A percentile compares a stretch with the other conserved stretches of the same genome.
Evolutionary conservation across 2,888 invertebrate species (phyloP).

Genomic region (Coelopa pilipes): DNA sequence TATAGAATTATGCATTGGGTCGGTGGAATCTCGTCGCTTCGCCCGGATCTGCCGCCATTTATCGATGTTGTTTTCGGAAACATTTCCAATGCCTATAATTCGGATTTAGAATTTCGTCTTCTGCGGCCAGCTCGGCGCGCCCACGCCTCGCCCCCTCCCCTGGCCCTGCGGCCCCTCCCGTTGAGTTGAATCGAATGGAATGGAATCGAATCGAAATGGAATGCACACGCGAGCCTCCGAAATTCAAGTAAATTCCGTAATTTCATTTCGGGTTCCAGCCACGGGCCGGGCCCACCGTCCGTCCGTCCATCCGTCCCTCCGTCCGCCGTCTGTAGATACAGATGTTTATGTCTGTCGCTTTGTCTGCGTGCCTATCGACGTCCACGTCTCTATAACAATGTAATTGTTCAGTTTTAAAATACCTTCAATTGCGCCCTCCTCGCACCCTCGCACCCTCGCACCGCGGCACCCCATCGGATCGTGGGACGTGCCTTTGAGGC

Average conservation of each 20-base stretch:
- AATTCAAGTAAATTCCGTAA: too few relatives aligned
- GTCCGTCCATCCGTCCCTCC: conserved; percentile 12
- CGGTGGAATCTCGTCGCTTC: background rate
- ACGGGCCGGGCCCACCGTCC: background rate
- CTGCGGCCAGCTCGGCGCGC: too few relatives aligned
- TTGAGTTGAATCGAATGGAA: too few relatives aligned
- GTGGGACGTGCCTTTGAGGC: conserved; percentile 12
- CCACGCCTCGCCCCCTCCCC: too few relatives aligned
- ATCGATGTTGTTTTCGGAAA: too few relatives aligned
- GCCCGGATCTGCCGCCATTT: background rate
- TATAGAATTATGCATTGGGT: conserved; percentile 4
- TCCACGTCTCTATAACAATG: conserved; percentile 5
- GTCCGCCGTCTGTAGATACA: too few relatives aligned
- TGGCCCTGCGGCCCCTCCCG: too few relatives aligned
- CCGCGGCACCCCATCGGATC: background rate
- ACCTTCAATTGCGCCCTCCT: conserved; percentile 4
- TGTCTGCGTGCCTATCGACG: conserved; percentile 9
- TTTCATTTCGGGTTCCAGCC: too few relatives aligned
- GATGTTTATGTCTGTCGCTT: background rate
- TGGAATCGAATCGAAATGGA: too few relatives aligned
- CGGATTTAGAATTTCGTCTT: too few relatives aligned
- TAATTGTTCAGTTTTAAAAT: conserved; percentile 19
- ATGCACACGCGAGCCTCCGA: too few relatives aligned
- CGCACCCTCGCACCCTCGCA: background rate
- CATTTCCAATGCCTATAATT: too few relatives aligned